phyloP scores from a whole-genome alignment of 92 coral and sea anemone genomes.

The Ricordea florida region DNA sequence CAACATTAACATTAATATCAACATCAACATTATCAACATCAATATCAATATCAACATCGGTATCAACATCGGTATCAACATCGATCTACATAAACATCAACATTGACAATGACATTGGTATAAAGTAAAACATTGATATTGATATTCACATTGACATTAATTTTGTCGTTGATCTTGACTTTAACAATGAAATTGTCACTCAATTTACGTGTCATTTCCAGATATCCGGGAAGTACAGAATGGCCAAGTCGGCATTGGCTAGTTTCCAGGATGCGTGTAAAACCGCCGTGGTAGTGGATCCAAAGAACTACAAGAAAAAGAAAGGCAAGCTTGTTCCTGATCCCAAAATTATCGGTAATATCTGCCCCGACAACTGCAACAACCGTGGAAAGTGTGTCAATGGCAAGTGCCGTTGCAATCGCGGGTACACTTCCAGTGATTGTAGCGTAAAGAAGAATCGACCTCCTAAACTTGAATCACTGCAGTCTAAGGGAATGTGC shows the following conservation, averaged over 20 bases:
- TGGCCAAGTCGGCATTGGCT: slow-evolving; percentile 71
- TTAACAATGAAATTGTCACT: background rate
- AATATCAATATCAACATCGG: too few relatives aligned
- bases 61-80: too few relatives aligned
- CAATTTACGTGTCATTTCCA: background rate
- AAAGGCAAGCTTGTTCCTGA: slow-evolving; percentile 59
- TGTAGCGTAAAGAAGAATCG: slow-evolving; percentile 63
- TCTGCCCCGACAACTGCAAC: slow-evolving; percentile 81
- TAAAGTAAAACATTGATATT: too few relatives aligned
- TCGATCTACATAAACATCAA: too few relatives aligned
- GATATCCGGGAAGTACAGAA: slow-evolving; percentile 66
- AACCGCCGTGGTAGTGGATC: slow-evolving; percentile 49
- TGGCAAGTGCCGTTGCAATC: slow-evolving; percentile 65
- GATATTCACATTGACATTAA: too few relatives aligned
- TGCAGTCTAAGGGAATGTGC: slow-evolving; percentile 84
- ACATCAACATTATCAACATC: too few relatives aligned
- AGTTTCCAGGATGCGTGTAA: slow-evolving; percentile 74
- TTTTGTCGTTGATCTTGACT: too few relatives aligned
- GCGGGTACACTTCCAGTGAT: slow-evolving; percentile 70
- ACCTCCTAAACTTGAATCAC: slow-evolving; percentile 64
- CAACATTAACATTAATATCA: too few relatives aligned
- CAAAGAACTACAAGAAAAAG: slow-evolving; percentile 72
- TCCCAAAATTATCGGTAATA: slow-evolving; percentile 32
- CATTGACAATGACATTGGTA: too few relatives aligned
- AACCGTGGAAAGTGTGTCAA: slow-evolving; percentile 71